Evolutionary conservation across 2,888 invertebrate genomes (phyloP).

Genomic region (Rugalucina vietnamica): DNA sequence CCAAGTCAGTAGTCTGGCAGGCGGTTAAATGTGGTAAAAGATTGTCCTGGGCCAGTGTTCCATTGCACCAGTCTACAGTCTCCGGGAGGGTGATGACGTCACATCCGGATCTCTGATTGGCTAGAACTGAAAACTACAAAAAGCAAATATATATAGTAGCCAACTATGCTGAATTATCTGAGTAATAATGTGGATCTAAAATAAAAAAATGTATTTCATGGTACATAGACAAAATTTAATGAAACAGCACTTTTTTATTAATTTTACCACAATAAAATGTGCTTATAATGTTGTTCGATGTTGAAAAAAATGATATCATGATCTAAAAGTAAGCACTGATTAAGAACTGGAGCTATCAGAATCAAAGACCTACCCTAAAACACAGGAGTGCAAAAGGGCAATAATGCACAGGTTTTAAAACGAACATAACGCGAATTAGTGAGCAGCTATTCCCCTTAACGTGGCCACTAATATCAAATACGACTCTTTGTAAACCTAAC

Average conservation of each 20-base stretch:
- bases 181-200: background rate
- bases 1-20: conserved; percentile 41
- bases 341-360: no score
- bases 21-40: conserved; percentile 39
- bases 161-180: background rate
- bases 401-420: no score
- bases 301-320: no score
- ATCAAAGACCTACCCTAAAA: no score
- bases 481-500: background rate
- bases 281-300: no score
- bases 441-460: no score
- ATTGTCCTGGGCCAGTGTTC: conserved; percentile 17
- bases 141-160: background rate
- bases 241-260: no score
- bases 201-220: background rate
- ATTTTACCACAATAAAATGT: no score
- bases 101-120: conserved; percentile 22
- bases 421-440: background rate
- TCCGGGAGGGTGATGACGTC: conserved; percentile 41
- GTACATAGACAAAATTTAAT: background rate
- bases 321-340: no score
- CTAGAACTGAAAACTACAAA: background rate
- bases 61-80: conserved; percentile 52
- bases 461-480: background rate
- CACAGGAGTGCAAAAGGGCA: no score